A percentile compares a stretch with the other conserved stretches of the same genome.
Evolutionary conservation across 2,888 invertebrate genomes (phyloP).

Genomic region (Trichogramma evanescens): DNA sequence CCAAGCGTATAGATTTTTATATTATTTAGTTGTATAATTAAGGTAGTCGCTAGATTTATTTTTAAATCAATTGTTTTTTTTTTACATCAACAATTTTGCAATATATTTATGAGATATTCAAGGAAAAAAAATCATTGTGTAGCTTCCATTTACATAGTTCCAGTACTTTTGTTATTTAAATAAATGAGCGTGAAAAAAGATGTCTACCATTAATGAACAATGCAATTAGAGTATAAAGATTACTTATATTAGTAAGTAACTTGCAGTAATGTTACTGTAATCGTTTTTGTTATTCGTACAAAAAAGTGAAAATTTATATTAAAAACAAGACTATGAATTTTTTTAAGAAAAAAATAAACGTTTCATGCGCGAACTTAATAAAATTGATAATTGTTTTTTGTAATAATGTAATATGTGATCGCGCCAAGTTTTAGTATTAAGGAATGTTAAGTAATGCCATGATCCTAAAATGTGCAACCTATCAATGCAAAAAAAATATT

Average conservation of each 20-base stretch:
- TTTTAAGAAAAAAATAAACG: constrained; percentile 3
- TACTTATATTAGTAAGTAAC: constrained; percentile 13
- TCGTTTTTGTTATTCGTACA: constrained; percentile 8
- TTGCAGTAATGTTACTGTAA: constrained; percentile 12
- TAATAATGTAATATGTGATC: constrained; percentile 21
- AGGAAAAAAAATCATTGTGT: no score
- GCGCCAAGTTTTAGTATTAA: constrained; percentile 24
- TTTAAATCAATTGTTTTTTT: no score
- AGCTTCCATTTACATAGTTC: no score
- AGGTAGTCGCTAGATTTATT: no score
- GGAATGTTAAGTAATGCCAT: constrained; percentile 35
- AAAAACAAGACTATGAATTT: constrained; percentile 12
- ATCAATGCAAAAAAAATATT: constrained; percentile 45
- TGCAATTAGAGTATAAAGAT: constrained; percentile 13
- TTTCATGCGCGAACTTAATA: constrained; percentile 14
- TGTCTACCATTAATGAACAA: neutral
- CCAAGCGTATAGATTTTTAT: no score
- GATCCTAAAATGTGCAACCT: constrained; percentile 40
- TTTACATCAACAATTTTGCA: no score
- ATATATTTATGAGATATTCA: no score
- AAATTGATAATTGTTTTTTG: constrained; percentile 8
- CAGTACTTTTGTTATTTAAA: constrained; percentile 2
- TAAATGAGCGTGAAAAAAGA: neutral
- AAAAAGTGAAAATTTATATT: constrained; percentile 8
- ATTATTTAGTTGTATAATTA: no score